Evolutionary conservation across 2,797 vertebrate genomes (phyloP).

Genomic region (Myotis daubentonii): DNA sequence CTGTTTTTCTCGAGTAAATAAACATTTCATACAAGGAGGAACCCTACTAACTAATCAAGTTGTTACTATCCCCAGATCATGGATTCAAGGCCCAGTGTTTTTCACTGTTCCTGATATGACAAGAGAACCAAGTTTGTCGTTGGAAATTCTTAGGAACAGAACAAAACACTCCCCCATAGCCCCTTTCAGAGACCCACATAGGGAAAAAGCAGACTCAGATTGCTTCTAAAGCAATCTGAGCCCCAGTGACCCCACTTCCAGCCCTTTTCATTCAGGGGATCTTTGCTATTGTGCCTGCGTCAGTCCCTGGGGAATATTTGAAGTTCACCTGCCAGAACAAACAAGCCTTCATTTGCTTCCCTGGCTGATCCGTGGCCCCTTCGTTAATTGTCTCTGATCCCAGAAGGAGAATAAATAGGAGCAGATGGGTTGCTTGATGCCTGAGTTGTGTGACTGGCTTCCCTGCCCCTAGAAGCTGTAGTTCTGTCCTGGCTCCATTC

Average conservation of each 20-base stretch:
- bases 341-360: neutral
- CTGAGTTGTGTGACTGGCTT: neutral
- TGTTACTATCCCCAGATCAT: neutral
- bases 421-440: neutral
- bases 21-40: neutral
- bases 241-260: neutral
- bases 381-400: neutral
- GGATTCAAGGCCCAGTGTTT: neutral
- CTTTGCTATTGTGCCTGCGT: neutral
- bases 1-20: slow-evolving; percentile 22
- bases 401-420: neutral
- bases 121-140: neutral
- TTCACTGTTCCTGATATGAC: neutral
- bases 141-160: neutral
- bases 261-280: neutral
- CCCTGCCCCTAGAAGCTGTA: neutral
- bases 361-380: neutral
- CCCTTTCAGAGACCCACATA: neutral
- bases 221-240: neutral
- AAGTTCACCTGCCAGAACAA: neutral
- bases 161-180: neutral
- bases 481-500: neutral
- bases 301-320: neutral
- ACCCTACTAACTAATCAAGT: neutral
- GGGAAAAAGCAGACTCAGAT: neutral